Conservation (phyloP, 2,888 invertebrate genomes). For the Tromatobia lineatoria region DNA sequence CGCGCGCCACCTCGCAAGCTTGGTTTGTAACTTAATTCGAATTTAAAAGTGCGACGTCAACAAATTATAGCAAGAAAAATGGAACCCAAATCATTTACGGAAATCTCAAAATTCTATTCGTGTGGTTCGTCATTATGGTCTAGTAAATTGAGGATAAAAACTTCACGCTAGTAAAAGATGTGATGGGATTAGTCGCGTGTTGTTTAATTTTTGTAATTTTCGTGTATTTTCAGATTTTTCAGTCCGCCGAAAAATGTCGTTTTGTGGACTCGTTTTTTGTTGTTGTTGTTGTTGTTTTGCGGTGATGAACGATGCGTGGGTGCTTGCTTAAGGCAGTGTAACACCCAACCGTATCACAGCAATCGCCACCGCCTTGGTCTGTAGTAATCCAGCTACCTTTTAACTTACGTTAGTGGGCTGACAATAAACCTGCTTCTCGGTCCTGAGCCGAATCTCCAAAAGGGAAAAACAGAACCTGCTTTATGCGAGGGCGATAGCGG, state of each 20-base stretch:
- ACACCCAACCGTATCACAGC: constrained; percentile 66
- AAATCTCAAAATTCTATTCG: no score
- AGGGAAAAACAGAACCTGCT: constrained; percentile 75
- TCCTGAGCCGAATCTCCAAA: constrained; percentile 73
- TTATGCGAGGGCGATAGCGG: constrained; percentile 67
- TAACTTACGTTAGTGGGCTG: constrained; percentile 74
- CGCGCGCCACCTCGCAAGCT: no score
- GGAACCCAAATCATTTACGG: no score
- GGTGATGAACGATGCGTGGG: constrained; percentile 47
- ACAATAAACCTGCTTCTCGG: constrained; percentile 76
- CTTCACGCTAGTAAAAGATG: no score
- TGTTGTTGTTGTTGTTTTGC: not conserved
- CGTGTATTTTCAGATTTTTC: not conserved
- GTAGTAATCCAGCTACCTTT: constrained; percentile 56
- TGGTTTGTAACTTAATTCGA: no score
- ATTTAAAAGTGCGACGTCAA: no score
- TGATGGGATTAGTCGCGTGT: no score
- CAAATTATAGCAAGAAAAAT: no score
- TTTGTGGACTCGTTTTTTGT: not conserved
- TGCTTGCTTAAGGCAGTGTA: constrained; percentile 56
- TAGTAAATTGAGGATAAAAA: no score
- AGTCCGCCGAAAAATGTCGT: not conserved
- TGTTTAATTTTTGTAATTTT: no score
- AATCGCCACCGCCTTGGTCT: constrained; percentile 20
- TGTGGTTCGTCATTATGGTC: no score